phyloP scores from a whole-genome alignment of 2,797 vertebrate species.

The Leptatherina wallacei region DNA sequence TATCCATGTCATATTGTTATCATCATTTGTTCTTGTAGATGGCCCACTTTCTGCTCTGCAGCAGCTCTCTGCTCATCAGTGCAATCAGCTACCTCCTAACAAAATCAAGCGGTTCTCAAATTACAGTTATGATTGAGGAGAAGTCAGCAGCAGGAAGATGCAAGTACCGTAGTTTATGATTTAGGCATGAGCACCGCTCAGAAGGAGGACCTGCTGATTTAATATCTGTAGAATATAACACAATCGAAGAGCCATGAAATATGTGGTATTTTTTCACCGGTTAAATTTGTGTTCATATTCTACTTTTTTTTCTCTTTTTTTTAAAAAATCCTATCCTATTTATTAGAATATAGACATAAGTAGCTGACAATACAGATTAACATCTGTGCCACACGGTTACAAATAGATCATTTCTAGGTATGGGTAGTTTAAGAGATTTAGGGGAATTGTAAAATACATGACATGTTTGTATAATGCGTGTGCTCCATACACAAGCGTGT shows the following conservation, averaged over 20 bases:
- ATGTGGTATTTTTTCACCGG: conserved; percentile 1
- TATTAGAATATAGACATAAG: background rate
- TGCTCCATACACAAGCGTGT: too few species aligned
- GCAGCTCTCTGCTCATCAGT: conserved; percentile 65
- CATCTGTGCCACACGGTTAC: background rate
- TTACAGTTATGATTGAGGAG: conserved; percentile 66
- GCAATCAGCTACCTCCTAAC: conserved; percentile 69
- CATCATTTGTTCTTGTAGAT: conserved; percentile 57
- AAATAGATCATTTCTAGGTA: background rate
- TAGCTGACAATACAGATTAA: background rate
- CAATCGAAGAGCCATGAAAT: conserved; percentile 12
- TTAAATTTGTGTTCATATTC: background rate
- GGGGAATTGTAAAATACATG: too few species aligned
- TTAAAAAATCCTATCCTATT: background rate
- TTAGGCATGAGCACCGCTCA: conserved; percentile 25
- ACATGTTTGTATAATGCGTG: too few species aligned
- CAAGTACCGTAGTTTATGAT: conserved; percentile 41
- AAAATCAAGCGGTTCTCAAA: conserved; percentile 73
- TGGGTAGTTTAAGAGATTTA: background rate
- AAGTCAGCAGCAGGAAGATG: conserved; percentile 49
- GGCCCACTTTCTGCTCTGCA: conserved; percentile 67
- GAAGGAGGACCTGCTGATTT: conserved; percentile 37
- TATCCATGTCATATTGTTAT: conserved; percentile 58
- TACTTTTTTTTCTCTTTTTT: background rate
- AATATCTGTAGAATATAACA: conserved; percentile 35